Base-by-base conservation (phyloP, 2,113 vertebrate species). In the Motacilla tschutschensis region DNA sequence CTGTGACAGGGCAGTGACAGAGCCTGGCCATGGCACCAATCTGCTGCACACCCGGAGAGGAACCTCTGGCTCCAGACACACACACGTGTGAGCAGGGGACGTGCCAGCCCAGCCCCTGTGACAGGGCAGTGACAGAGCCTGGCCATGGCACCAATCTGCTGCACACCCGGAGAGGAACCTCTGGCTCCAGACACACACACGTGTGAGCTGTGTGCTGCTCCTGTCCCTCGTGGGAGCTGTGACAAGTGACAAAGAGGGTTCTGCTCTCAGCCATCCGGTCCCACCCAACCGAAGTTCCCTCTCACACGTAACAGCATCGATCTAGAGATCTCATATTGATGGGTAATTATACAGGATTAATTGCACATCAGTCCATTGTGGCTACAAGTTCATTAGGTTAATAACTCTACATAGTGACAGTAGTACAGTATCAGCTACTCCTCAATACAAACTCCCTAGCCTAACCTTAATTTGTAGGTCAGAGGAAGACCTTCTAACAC, bases 281-380 rank as follows among this genome's bases (percentile, higher is more conserved):
- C 75, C 73, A 69, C 65, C 76, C 44, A 13, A 51, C 1, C 83
- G 8, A 21, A 60, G 64, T 10, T 77, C 66, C 88, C 79, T 87
- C 93, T 93, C 62, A 69, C 71, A 46, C 3, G 4, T 33, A 90
- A 95, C 92, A 91, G 92, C 94, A 84, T 70, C 6, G 75, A 90
- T 87, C 71, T 64, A 66, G 80, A 86, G 83, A 83, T 81, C 85
- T 92, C 85, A 90, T 89, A 86, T 95, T 95, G 91, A 86, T 87
- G 75, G 90, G 91, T 94, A 92, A 46, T 91, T 89, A 89, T 91
- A 94, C 93, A 95, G 92, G 86, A 82, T 94, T 93, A 92, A 95
- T 94, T 95, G 93, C 95, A 97, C 94, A 79, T 96, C 96, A 97
- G 97, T 97, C 97, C 96, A 80, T 96, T 94, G 90, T 96, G 96